Conservation (phyloP, 2,797 vertebrate species). For the Apogon hyalosoma region DNA sequence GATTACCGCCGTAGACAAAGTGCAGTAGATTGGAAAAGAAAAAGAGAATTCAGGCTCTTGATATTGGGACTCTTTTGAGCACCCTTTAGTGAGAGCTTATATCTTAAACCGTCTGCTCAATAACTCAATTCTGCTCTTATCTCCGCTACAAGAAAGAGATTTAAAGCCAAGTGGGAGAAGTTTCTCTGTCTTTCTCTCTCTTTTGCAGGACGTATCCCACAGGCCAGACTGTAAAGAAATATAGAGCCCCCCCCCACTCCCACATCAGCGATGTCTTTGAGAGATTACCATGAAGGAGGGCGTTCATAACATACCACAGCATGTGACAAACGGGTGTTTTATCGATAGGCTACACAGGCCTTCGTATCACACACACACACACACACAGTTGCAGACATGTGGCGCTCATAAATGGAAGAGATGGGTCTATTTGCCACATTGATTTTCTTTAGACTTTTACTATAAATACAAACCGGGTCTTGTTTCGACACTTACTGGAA, state of each 20-base stretch:
- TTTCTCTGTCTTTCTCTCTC: slow-evolving; percentile 54
- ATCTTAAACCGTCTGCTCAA: slow-evolving; percentile 80
- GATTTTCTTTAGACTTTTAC: slow-evolving; percentile 51
- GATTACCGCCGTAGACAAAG: slow-evolving; percentile 39
- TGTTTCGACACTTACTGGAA: slow-evolving; percentile 36
- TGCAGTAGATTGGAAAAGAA: slow-evolving; percentile 24
- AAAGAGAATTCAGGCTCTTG: slow-evolving; percentile 58
- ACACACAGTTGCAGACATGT: slow-evolving; percentile 46
- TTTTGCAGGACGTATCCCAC: slow-evolving; percentile 43
- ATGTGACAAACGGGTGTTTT: slow-evolving; percentile 56
- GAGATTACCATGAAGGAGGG: slow-evolving; percentile 71
- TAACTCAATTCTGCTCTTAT: slow-evolving; percentile 84
- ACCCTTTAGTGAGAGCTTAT: slow-evolving; percentile 74
- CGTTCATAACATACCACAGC: slow-evolving; percentile 62
- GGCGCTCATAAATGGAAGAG: slow-evolving; percentile 42
- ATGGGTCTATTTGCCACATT: slow-evolving; percentile 49
- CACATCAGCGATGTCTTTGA: slow-evolving; percentile 67
- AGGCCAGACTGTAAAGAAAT: slow-evolving; percentile 66
- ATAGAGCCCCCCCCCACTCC: slow-evolving; percentile 43
- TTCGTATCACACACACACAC: slow-evolving; percentile 44
- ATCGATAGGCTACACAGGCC: slow-evolving; percentile 60
- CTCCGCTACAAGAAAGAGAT: slow-evolving; percentile 74
- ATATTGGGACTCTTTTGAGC: slow-evolving; percentile 62
- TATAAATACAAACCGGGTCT: slow-evolving; percentile 34
- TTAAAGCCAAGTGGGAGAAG: slow-evolving; percentile 67